Percentiles rank a stretch among this genome's conserved stretches.
Evolutionary conservation across 2,888 invertebrate genomes (phyloP).

Genomic region (Fissipunctia ypsillon): DNA sequence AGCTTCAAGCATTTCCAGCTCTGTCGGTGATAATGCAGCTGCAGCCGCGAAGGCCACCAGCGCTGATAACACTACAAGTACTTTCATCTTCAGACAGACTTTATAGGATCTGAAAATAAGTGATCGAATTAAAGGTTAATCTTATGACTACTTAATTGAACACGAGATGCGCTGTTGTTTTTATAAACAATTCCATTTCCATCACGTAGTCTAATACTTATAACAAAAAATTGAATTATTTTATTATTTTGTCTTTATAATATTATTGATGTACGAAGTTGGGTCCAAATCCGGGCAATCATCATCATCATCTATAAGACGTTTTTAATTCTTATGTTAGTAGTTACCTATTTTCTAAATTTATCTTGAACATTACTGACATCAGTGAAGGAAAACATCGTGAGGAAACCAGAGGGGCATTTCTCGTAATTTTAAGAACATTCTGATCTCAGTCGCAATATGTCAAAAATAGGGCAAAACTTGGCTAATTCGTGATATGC

Average conservation of each 20-base stretch:
- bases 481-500: no score
- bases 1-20: slow-evolving; percentile 52
- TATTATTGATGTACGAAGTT: background rate
- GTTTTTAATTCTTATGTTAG: background rate
- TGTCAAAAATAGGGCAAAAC: no score
- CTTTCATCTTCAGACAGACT: slow-evolving; percentile 56
- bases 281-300: background rate
- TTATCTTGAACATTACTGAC: background rate
- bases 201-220: background rate
- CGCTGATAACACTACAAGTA: slow-evolving; percentile 51
- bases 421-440: no score
- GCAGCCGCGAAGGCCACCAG: slow-evolving; percentile 38
- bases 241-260: background rate
- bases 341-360: background rate
- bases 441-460: no score
- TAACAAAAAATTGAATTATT: background rate
- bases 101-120: slow-evolving; percentile 14
- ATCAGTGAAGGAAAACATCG: background rate
- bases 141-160: background rate
- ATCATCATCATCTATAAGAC: no score
- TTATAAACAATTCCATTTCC: no score
- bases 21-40: slow-evolving; percentile 29
- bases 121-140: background rate
- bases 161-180: background rate
- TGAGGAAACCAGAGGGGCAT: no score